phyloP scores from a whole-genome alignment of 2,113 vertebrate species.

The Corapipo altera region DNA sequence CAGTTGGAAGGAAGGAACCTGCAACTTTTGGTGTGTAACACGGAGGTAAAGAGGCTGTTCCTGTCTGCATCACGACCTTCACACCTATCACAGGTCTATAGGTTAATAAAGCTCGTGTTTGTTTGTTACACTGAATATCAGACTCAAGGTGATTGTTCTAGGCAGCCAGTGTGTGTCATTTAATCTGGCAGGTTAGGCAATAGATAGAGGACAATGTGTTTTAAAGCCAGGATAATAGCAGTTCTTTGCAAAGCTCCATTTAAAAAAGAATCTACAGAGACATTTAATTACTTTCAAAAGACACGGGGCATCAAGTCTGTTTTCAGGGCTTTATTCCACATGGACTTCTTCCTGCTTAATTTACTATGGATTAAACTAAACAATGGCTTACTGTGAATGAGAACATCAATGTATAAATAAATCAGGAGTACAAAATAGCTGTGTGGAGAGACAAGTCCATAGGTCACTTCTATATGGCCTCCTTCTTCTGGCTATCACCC shows the following conservation, averaged over 20 bases:
- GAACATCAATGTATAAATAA: neutral
- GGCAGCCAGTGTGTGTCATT: neutral
- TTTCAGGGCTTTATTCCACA: constrained; percentile 9
- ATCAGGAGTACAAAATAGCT: neutral
- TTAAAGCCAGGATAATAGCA: neutral
- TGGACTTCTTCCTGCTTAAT: neutral
- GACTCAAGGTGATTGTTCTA: neutral
- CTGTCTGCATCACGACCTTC: neutral
- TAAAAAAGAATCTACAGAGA: neutral
- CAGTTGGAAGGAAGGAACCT: neutral
- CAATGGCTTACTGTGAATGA: neutral
- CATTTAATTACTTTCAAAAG: neutral
- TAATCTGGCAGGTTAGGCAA: neutral
- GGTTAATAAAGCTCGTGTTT: neutral
- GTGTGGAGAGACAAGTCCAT: neutral
- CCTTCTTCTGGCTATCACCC: neutral
- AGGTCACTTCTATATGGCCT: neutral
- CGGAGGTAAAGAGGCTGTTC: neutral
- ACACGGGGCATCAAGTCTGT: neutral
- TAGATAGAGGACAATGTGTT: constrained; percentile 21
- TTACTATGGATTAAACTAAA: neutral
- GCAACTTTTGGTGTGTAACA: neutral
- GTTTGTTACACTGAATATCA: neutral
- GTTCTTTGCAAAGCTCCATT: neutral
- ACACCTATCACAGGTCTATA: neutral